These are phyloP conservation scores for Perithous albicinctus DNA, from an alignment of 2,888 invertebrate species.

Conservation along the genomic window DNA sequence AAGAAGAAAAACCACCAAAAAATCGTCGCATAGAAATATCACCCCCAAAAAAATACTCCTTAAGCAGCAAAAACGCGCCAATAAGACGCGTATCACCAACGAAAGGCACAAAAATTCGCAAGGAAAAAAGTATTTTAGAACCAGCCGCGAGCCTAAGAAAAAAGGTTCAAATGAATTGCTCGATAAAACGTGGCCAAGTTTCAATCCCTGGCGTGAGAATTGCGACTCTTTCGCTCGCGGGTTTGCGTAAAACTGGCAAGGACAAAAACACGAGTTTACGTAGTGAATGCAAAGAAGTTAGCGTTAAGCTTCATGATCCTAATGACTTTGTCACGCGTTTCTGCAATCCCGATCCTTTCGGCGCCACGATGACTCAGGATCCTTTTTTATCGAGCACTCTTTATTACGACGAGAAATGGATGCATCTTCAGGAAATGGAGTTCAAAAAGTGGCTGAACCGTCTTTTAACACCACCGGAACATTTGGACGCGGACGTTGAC, in stretches of 20 bases:
- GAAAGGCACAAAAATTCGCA: slow-evolving; percentile 72
- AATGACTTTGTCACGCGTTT: slow-evolving; percentile 81
- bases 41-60: slow-evolving; percentile 68
- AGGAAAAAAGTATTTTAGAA: slow-evolving; percentile 72
- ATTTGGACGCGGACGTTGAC: slow-evolving; percentile 87
- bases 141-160: slow-evolving; percentile 68
- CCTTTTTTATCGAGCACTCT: slow-evolving; percentile 89
- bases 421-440: slow-evolving; percentile 89
- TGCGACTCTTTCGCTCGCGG: slow-evolving; percentile 74
- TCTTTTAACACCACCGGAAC: slow-evolving; percentile 89
- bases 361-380: slow-evolving; percentile 87
- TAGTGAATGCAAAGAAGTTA: slow-evolving; percentile 68
- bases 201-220: slow-evolving; percentile 76
- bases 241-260: slow-evolving; percentile 64
- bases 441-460: slow-evolving; percentile 93
- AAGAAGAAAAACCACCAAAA: slow-evolving; percentile 44
- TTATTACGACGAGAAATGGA: slow-evolving; percentile 89
- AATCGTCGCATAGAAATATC: slow-evolving; percentile 73
- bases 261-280: slow-evolving; percentile 44
- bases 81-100: slow-evolving; percentile 72
- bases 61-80: slow-evolving; percentile 28
- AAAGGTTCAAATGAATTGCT: slow-evolving; percentile 68
- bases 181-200: slow-evolving; percentile 63
- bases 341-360: slow-evolving; percentile 86
- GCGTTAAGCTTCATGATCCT: slow-evolving; percentile 74